Evolutionary conservation across 2,113 vertebrate genomes (phyloP), one percentile per base, ranked within the genome.

Genomic region (Trachemys scripta): DNA sequence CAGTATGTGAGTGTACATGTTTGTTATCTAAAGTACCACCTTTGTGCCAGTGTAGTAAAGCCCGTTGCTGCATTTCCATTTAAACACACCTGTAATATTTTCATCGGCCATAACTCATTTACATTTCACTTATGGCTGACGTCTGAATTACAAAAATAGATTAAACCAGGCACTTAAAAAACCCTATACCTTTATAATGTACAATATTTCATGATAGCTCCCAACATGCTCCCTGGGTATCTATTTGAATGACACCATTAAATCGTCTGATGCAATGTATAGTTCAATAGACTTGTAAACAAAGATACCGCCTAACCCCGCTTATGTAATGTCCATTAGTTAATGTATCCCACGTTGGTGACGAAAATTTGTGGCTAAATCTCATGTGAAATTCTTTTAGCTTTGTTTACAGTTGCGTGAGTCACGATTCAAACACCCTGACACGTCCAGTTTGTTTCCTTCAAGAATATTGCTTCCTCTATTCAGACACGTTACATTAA

Each of bases 401-500:
- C 45, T 95, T 93, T 95, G 25, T 96, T 97, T 94, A 89, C 3
- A 2, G 89, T 93, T 92, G 50, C 0, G 0, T 94, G 89, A 96
- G 87, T 96, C 80, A 91, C 6, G 2, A 69, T 85, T 25, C 0
- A 2, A 93, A 80, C 82, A 79, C 87, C 65, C 87, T 47, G 81
- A 72, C 75, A 94, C 57, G 81, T 97, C 89, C 16, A 0, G 93
- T 93, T 94, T 94, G 84, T 96, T 97, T 95, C 94, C 80, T 90
- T 93, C 49, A 84, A 87, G 93, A 85, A 22, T 84, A 89, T 95
- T 94, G 20, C 94, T 97, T 98, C 96, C 97, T 95, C 89, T 84
- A 57, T 93, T 69, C 87, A 94, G 92, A 72, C 95, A 95, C 1
- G 45, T 85, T 92, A 95, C 54, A 85, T 97, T 97, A 98, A 97